These are phyloP conservation scores for Luscinia megarhynchos DNA, from an alignment of 2,797 vertebrate species.

Conservation along the genomic window DNA sequence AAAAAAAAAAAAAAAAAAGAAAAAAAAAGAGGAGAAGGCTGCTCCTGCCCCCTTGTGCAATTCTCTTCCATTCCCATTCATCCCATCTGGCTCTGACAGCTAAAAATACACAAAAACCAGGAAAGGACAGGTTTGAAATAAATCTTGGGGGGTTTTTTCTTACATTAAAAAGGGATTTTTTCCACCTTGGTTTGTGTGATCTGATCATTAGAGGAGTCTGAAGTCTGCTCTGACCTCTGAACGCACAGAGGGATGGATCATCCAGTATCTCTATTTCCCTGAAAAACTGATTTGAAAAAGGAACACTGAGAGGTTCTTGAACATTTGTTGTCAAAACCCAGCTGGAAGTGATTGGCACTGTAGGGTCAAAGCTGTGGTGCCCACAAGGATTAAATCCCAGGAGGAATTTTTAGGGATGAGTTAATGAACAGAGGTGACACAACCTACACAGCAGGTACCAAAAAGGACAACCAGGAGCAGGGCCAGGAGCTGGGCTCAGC, in stretches of 20 bases:
- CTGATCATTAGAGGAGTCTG: background rate
- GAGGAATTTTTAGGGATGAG: background rate
- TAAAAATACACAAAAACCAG: rapidly evolving
- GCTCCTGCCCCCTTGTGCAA: slow-evolving; percentile 21
- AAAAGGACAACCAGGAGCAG: background rate
- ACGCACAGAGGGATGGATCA: background rate
- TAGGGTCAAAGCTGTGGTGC: background rate
- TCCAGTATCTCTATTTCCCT: background rate
- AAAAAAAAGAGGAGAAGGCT: slow-evolving; percentile 35
- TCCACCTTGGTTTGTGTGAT: background rate
- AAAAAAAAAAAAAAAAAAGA: too few relatives aligned
- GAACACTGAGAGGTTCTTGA: background rate
- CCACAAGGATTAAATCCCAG: rapidly evolving
- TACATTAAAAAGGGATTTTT: background rate
- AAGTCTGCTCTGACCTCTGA: background rate
- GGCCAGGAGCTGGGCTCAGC: background rate
- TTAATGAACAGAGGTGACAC: background rate
- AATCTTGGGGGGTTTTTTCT: background rate
- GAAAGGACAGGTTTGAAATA: background rate
- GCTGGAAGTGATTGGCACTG: background rate
- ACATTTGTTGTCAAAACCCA: background rate
- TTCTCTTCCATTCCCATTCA: background rate
- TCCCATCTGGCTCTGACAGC: background rate
- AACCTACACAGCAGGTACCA: background rate
- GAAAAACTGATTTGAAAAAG: background rate